phyloP scores from a whole-genome alignment of 1,140 invertebrate species.

The Notospermus geniculatus region DNA sequence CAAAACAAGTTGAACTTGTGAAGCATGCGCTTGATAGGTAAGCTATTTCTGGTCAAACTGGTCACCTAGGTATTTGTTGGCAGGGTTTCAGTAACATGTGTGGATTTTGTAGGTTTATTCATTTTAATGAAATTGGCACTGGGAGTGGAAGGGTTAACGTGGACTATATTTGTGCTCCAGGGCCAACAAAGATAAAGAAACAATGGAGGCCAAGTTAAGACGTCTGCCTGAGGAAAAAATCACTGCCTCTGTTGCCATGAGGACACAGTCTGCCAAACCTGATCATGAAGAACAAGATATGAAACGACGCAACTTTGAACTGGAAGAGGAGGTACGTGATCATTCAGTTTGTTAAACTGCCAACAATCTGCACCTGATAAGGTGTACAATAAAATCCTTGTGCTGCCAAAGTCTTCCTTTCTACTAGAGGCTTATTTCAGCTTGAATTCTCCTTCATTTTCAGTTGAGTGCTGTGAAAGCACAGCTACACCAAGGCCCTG shows the following conservation, averaged over 20 bases:
- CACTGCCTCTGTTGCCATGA: conserved; percentile 17
- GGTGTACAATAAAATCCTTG: no score
- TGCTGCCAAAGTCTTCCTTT: no score
- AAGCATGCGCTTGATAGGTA: conserved; percentile 53
- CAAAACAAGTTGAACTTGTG: conserved; percentile 57
- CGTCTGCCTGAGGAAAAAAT: conserved; percentile 16
- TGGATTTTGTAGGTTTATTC: not conserved
- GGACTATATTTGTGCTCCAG: no score
- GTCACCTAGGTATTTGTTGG: not conserved
- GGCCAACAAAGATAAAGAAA: conserved; percentile 42
- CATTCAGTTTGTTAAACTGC: not conserved
- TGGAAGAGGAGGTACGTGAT: conserved; percentile 44
- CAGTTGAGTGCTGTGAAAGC: conserved; percentile 27
- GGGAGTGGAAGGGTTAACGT: not conserved
- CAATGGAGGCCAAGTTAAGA: conserved; percentile 28
- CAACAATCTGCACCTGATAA: not conserved
- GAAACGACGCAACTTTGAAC: conserved; percentile 42
- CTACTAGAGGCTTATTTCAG: not conserved
- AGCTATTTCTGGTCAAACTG: not conserved
- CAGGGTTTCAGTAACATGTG: not conserved
- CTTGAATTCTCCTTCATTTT: no score
- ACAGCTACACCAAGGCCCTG: conserved; percentile 41
- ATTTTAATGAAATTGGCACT: no score
- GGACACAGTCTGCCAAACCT: conserved; percentile 23
- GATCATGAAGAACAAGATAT: conserved; percentile 42